Evolutionary conservation across 2,797 vertebrate species (phyloP), one percentile per base, ranked within the genome.

Genomic region (Lycodopsis pacificus): DNA sequence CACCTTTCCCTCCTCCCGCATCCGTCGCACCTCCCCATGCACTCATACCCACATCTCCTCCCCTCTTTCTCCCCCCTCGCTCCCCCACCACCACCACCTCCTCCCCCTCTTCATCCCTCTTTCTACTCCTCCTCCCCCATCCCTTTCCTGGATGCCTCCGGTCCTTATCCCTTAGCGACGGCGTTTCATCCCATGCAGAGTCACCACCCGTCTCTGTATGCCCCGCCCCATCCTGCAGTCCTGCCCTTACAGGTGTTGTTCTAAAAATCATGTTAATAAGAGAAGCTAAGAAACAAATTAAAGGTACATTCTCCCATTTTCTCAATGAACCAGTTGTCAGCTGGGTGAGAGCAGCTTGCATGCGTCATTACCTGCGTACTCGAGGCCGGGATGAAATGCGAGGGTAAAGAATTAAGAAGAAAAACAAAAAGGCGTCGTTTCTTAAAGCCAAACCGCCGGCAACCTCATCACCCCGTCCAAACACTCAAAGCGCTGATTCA

Each of bases 231-330:
- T n/a, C 83, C 88, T 4, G 71, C 90, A 0, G 80, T 92, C 2
- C 4, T 94, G 65, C 92, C 93, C 40, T 25, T 93, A 56, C 92
- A 92, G 74, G 83, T 93, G 77, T 76, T 94, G 27, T 93, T 93
- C 78, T 94, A 56, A 77, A 34, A 27, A 38, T 17, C 15, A 4
- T 22, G 1, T 22, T 25, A 57, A 44, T 14, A 14, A 20, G 5
- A 11, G 4, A 48, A n/a, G 25, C 22, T 38, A 42, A 58, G 7
- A 69, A 27, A 57, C 11, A 5, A 54, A 51, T 13, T 22, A 65
- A 62, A 48, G 48, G 3, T 36, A 6, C 12, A 58, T 65, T 65
- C 62, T 22, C 27, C 7, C 36, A 44, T 62, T 77, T 81, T 67
- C 10, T 12, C 19, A 9, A 20, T 7, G 17, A 20, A 19, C 17